Evolutionary conservation across 2,113 vertebrate species (phyloP), one percentile per base, ranked within the genome.

Genomic region (Garra rufa): DNA sequence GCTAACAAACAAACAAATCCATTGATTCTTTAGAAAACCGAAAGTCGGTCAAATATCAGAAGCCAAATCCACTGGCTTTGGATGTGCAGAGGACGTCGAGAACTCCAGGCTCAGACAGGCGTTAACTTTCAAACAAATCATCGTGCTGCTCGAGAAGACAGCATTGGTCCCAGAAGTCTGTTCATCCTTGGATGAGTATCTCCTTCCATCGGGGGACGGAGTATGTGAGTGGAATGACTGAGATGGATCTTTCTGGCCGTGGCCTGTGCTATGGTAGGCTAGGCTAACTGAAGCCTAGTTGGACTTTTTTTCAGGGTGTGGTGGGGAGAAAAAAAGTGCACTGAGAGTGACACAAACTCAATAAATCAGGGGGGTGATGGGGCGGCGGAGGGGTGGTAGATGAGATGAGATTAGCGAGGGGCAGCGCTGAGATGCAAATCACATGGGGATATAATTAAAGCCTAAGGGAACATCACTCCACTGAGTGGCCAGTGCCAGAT

Each of bases 381-480:
- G 65, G 90, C 69, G 88, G 87, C 88, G 90, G 91, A 81, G 81
- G 87, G 81, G 91, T 91, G 85, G 83, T 57, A 86, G 86, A 92
- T 92, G 87, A 80, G 83, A 92, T 93, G 87, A 90, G 92, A 93
- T 93, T 90, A 93, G 88, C 80, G 85, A 76, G 88, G 76, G 87
- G 70, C 88, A 90, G 75, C 78, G 57, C 84, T 65, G 88, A 87
- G 87, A 92, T 92, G 91, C 73, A 93, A 90, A 92, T 93, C 94
- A 89, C 83, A 91, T 73, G 82, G 83, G 86, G 75, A 87, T 89
- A 87, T 93, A 94, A 96, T 96, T 95, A 95, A 95, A 93, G 94
- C 92, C 91, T 91, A 86, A 85, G 94, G 94, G 88, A 71, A 74
- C 83, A 14, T 84, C 83, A 90, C 89, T 87, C 85, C 91, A 86